Evolutionary conservation across 1,140 invertebrate genomes (phyloP).

Genomic region (Drosophila pandora): DNA sequence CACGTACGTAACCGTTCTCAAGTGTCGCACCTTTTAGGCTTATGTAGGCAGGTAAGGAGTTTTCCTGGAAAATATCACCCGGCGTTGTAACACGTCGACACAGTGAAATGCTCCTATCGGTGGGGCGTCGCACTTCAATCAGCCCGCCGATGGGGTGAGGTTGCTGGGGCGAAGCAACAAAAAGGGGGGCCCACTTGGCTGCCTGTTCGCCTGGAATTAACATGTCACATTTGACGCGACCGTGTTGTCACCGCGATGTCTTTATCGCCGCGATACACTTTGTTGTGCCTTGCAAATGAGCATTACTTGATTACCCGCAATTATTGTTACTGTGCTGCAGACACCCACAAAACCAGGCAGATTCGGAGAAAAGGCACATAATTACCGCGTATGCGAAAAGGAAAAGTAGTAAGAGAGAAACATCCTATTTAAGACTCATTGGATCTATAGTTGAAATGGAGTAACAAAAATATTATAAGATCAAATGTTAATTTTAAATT

Average conservation of each 20-base stretch:
- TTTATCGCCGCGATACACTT: conserved; percentile 61
- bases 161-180: not conserved
- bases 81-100: conserved; percentile 43
- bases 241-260: conserved; percentile 33
- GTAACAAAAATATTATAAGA: too few relatives aligned
- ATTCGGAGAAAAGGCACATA: conserved; percentile 41
- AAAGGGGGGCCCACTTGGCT: conserved; percentile 35
- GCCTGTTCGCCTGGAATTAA: conserved; percentile 74
- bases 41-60: conserved; percentile 52
- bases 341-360: conserved; percentile 19
- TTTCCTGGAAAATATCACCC: conserved; percentile 61
- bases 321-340: conserved; percentile 61
- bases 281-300: conserved; percentile 67
- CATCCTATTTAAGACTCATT: not conserved
- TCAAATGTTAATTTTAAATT: too few relatives aligned
- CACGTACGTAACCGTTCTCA: conserved; percentile 39
- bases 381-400: conserved; percentile 68
- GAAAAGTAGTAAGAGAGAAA: conserved; percentile 30
- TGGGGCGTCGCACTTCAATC: conserved; percentile 71
- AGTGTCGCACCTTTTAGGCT: conserved; percentile 72
- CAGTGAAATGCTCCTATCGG: conserved; percentile 70
- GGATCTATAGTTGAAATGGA: too few relatives aligned
- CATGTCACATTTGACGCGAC: conserved; percentile 73
- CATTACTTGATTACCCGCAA: conserved; percentile 80
- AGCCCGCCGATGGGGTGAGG: conserved; percentile 19